phyloP scores from a whole-genome alignment of 2,113 vertebrate genomes.

The Trachemys scripta region DNA sequence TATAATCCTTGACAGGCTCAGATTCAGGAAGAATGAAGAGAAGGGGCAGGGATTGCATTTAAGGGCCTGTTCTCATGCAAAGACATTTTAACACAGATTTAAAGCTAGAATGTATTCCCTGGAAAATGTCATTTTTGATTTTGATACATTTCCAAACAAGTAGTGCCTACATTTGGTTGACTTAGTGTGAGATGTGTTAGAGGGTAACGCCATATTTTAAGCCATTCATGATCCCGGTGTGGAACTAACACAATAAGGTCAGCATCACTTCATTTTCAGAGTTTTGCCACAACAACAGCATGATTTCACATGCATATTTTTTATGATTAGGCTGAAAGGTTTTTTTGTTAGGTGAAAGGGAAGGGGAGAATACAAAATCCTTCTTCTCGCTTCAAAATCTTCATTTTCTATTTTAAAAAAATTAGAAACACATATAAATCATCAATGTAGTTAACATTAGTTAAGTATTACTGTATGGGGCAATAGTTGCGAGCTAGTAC shows the following conservation, averaged over 20 bases:
- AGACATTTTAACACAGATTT: constrained; percentile 71
- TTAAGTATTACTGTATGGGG: constrained; percentile 55
- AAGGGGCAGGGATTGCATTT: constrained; percentile 45
- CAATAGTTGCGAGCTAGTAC: constrained; percentile 16
- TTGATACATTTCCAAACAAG: constrained; percentile 37
- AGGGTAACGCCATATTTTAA: constrained; percentile 48
- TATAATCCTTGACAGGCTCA: constrained; percentile 61
- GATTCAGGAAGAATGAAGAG: constrained; percentile 45
- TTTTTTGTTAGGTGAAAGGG: constrained; percentile 59
- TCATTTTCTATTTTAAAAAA: not conserved
- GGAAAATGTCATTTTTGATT: constrained; percentile 63
- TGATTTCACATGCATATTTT: constrained; percentile 57
- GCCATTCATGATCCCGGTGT: not conserved
- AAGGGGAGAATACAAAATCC: constrained; percentile 20
- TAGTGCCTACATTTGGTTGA: constrained; percentile 42
- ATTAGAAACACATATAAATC: constrained; percentile 64
- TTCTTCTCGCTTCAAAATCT: not conserved
- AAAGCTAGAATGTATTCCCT: constrained; percentile 62
- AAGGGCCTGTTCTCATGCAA: constrained; percentile 65
- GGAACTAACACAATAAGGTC: constrained; percentile 43
- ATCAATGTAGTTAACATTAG: constrained; percentile 39
- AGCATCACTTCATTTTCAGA: constrained; percentile 44
- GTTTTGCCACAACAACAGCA: constrained; percentile 38
- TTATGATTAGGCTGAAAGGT: constrained; percentile 40
- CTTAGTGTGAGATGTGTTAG: constrained; percentile 43